Conservation (phyloP, 2,888 invertebrate genomes). For the Hanleya hanleyi region DNA sequence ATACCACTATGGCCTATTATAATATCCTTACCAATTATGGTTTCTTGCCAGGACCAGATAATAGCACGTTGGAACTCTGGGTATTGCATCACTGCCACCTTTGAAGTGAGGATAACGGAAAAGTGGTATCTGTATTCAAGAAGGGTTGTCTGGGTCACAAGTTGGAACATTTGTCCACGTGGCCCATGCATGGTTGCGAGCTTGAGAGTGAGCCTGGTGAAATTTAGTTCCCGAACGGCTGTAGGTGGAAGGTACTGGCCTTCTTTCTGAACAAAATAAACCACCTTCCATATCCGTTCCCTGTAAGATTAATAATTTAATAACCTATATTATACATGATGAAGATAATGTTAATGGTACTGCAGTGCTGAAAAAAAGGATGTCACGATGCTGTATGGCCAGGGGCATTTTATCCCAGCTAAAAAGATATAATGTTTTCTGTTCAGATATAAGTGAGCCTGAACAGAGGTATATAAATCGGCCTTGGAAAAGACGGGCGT, state of each 20-base stretch:
- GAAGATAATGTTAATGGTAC: too few species aligned
- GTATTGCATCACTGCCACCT: not conserved
- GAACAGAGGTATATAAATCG: too few species aligned
- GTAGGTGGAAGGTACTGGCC: not conserved
- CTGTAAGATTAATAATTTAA: not conserved
- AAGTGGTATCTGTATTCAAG: not conserved
- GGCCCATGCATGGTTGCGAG: not conserved
- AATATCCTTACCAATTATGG: too few species aligned
- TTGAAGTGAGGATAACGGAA: not conserved
- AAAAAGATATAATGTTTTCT: too few species aligned
- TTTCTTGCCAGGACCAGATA: too few species aligned
- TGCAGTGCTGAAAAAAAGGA: too few species aligned
- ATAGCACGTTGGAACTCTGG: not conserved
- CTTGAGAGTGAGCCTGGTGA: not conserved
- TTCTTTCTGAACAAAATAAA: not conserved
- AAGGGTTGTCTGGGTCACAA: not conserved
- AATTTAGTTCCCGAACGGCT: not conserved
- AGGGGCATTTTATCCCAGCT: too few species aligned
- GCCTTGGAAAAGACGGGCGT: too few species aligned
- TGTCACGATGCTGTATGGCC: too few species aligned
- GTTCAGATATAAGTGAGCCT: too few species aligned
- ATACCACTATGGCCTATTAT: too few species aligned
- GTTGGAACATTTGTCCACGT: not conserved
- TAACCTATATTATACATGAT: too few species aligned
- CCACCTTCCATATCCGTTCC: not conserved